Base-by-base conservation (phyloP, 92 coral and sea anemone species). In the Micromussa lordhowensis region DNA sequence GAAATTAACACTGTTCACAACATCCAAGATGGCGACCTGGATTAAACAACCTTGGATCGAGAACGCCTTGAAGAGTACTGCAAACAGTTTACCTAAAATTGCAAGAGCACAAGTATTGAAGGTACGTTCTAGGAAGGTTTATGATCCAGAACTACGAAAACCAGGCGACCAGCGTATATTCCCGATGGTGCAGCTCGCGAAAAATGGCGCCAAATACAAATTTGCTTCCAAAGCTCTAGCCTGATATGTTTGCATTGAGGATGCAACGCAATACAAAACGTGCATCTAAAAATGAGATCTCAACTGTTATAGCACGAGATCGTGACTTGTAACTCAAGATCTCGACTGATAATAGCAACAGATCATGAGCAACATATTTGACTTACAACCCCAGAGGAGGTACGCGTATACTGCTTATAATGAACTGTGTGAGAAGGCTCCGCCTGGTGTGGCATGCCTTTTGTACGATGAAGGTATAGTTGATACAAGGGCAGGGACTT, bases 91-190 rank as follows among this genome's bases (percentile, higher is more conserved):
- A 18, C 94, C 94, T 8, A 92, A 85, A 82, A 68, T 74, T 64
- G 92, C 92, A 17, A 79, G 77, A 81, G 94, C 94, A 8, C 94
- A 92, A 51, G 68, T 92, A 21, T 13, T 92, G 22, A 82, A 88
- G 94, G 94, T 91, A 91, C 36, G 28, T 12, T 36, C 57, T 81
- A 29, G 32, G 1, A 28, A n/a, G 17, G 11, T 19, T 35, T 70
- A 4, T 22, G 7, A 4, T 48, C 53, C 26, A 12, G 34, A 57
- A 3, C 16, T 17, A 22, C 21, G 49, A 30, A 57, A 80, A 28
- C 15, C 34, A 28, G 32, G 10, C 32, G 26, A 66, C 11, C 28
- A 10, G 68, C 29, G 10, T 19, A 10, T 22, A 66, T 73, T 32
- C 1, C 1, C 35, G 14, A 11, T 30, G 76, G 49, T 26, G 76